phyloP scores from a whole-genome alignment of 1,140 invertebrate species.

The Conus ventricosus region DNA sequence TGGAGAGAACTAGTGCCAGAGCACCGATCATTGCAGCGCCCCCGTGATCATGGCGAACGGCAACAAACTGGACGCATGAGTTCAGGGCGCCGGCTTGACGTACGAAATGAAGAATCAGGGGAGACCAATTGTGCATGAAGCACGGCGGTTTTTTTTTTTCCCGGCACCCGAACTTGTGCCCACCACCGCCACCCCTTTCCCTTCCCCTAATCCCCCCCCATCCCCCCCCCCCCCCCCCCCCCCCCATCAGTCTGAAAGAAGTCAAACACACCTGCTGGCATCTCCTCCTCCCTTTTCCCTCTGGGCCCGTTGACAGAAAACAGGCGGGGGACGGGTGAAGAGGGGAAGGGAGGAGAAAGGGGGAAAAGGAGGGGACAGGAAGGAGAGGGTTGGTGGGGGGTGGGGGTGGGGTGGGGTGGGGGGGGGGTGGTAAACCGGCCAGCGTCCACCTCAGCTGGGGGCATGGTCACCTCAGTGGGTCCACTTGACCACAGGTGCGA shows the following conservation, averaged over 20 bases:
- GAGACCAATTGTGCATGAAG: too few species aligned
- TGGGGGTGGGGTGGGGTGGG: neutral
- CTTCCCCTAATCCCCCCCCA: neutral
- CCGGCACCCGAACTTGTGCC: too few species aligned
- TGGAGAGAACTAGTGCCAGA: too few species aligned
- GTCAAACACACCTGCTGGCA: neutral
- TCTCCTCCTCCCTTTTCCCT: neutral
- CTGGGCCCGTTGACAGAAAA: neutral
- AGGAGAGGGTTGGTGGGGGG: too few species aligned
- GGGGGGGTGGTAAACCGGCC: neutral
- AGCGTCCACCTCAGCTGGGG: neutral
- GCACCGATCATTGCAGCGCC: too few species aligned
- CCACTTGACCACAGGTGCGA: neutral
- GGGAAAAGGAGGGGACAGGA: neutral
- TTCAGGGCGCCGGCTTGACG: too few species aligned
- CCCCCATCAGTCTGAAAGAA: neutral
- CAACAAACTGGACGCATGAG: too few species aligned
- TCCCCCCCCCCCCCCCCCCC: neutral
- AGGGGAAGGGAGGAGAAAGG: neutral
- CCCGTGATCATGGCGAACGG: too few species aligned
- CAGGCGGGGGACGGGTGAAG: neutral
- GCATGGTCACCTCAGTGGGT: neutral
- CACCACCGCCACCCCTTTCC: too few species aligned
- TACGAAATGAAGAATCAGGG: too few species aligned
- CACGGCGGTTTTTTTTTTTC: too few species aligned